Evolutionary conservation across 2,113 vertebrate species (phyloP).

Genomic region (Eulemur rufifrons): DNA sequence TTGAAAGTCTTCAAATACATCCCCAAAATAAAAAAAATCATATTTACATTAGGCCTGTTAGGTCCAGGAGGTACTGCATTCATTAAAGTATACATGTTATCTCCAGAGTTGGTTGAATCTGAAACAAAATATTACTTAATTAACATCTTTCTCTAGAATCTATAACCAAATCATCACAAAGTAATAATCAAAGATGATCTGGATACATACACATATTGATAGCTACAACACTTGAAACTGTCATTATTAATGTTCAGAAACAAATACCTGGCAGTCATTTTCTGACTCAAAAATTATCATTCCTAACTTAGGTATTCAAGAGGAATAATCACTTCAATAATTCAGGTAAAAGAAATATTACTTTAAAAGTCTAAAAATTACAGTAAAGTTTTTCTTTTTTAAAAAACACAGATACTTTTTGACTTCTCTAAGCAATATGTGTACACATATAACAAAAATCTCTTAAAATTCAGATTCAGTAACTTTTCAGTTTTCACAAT

Average conservation of each 20-base stretch:
- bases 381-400: background rate
- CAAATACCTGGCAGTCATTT: background rate
- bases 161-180: conserved; percentile 43
- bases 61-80: conserved; percentile 91
- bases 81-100: conserved; percentile 98
- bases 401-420: background rate
- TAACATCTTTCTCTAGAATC: conserved; percentile 37
- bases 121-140: conserved; percentile 80
- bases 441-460: background rate
- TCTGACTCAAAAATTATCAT: background rate
- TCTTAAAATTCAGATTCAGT: conserved; percentile 36
- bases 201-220: background rate
- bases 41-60: conserved; percentile 96
- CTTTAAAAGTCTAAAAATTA: background rate
- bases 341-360: background rate
- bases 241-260: background rate
- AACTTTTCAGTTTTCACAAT: conserved; percentile 41
- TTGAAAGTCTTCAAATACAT: background rate
- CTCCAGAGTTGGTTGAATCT: conserved; percentile 99
- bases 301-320: background rate
- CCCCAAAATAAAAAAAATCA: background rate
- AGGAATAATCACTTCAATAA: background rate
- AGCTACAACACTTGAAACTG: background rate
- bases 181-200: conserved; percentile 50
- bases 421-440: background rate